Base-by-base conservation (phyloP, 1,140 invertebrate genomes). In the Papilio glaucus region DNA sequence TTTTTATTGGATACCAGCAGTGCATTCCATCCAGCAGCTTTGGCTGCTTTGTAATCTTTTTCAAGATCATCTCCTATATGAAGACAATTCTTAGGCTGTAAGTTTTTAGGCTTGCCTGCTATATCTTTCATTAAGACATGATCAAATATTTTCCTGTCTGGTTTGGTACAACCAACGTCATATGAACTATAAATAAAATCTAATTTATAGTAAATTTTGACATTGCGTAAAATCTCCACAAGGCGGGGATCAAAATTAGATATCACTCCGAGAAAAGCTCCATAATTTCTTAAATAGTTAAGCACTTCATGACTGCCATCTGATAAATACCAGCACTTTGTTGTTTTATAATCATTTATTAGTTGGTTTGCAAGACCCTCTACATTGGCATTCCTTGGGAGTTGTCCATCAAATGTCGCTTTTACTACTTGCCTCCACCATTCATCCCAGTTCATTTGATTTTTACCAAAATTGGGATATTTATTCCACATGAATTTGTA, bases 241-340 rank as follows among this genome's bases (percentile, higher is more conserved):
- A 98, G 90, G 69, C 97, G 94, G 60, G 97, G 95, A 93, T 98
- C 98, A 93, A 96, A 98, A 92, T 99, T 99, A 12, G 97, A 98
- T 77, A 98, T 96, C 0, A 98, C 95, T 15, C 97, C 98, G 24
- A 98, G 75, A 4, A 91, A 80, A 12, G 96, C 79, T 45, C 89
- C 80, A 26, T 78, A 85, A 15, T 81, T 79, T 69, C 91, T 93
- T 13, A 97, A 83, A 73, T 94, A 93, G 37, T 95, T 86, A 0
- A 98, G 91, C 38, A 97, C 87, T 33, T 95, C 94, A 3, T 94
- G 79, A 12, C 95, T 93, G 5, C 96, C 96, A 41, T 96, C 94
- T 77, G 95, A 94, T 18, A 95, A 88, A 81, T 95, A 90, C 97
- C 97, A 98, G 83, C 95, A 96, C 57, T 94, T 93, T 4, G 92